Evolutionary conservation across 2,888 invertebrate species (phyloP), one percentile per base, ranked within the genome.

Genomic region (Ganaspis brasiliensis): DNA sequence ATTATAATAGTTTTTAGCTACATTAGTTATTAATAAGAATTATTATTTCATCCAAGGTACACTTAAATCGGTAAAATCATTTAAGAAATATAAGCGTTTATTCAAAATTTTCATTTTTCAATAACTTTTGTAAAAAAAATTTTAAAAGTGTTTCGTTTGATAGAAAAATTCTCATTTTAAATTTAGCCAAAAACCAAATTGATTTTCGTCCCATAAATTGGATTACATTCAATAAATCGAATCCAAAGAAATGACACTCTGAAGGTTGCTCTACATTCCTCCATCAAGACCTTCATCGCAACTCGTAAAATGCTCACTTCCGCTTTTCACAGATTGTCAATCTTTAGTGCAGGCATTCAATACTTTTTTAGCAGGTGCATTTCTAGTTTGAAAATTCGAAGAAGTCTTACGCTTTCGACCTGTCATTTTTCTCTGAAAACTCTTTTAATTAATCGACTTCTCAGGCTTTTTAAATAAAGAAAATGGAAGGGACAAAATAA

Each of bases 381-480:
- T 67, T 67, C 59, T 9, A n/a, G 1, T 61, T 24, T 24, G 19
- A 26, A 40, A 37, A n/a, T 21, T 67, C 24, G 40, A 67, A 67
- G 21, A 24, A 45, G 21, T 67, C 67, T 21, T 24, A 67, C 45
- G n/a, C 24, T 45, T 67, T 24, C n/a, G 4, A 67, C 24, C 3
- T 16, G 24, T 40, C 24, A 67, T 45, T 45, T 67, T 26, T 24
- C 9, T 19, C 9, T 45, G 19, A 40, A 24, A 67, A 67, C 4
- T 45, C 8, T 45, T 24, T 67, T 67, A 67, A 67, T 67, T 45
- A 67, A 24, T 67, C 21, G n/a, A 45, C 6, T 67, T n/a, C 2
- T 26, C 31, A 31, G 31, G 52, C 19, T 16, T 49, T 6, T n/a
- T 6, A 52, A 6, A 5, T 24, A n/a, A 24, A n/a, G 1, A n/a